phyloP scores from a whole-genome alignment of 2,797 vertebrate species.

The Micrastur ruficollis region DNA sequence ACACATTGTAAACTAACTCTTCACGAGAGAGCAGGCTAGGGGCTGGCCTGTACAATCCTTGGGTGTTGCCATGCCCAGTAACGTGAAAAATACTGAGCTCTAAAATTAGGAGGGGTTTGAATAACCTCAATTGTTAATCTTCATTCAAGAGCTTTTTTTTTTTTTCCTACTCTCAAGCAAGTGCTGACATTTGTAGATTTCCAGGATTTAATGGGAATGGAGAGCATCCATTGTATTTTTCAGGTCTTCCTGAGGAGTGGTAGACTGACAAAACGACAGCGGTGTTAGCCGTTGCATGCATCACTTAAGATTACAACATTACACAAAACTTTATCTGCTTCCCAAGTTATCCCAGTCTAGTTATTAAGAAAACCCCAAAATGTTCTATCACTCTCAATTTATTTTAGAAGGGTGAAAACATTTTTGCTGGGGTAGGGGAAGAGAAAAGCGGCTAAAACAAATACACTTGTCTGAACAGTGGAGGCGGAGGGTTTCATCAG shows the following conservation, averaged over 20 bases:
- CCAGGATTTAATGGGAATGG: neutral
- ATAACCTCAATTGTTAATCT: neutral
- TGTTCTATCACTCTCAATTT: neutral
- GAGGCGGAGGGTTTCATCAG: neutral
- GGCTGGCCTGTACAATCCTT: neutral
- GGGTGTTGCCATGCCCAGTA: neutral
- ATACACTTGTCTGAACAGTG: neutral
- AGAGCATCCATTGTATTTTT: neutral
- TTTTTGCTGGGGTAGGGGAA: neutral
- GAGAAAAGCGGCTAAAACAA: neutral
- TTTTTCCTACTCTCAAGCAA: neutral
- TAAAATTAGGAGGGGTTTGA: neutral
- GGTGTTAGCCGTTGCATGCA: neutral
- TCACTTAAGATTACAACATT: neutral
- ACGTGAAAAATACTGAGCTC: neutral
- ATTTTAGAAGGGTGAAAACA: neutral
- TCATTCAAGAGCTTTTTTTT: neutral
- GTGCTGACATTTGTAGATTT: neutral
- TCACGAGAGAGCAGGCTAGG: neutral
- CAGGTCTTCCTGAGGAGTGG: neutral
- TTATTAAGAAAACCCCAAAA: neutral
- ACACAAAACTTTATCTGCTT: neutral
- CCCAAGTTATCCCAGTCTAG: neutral
- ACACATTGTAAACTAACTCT: neutral
- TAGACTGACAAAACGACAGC: neutral